phyloP scores from a whole-genome alignment of 2,797 vertebrate species.

The Meriones psammophilus region DNA sequence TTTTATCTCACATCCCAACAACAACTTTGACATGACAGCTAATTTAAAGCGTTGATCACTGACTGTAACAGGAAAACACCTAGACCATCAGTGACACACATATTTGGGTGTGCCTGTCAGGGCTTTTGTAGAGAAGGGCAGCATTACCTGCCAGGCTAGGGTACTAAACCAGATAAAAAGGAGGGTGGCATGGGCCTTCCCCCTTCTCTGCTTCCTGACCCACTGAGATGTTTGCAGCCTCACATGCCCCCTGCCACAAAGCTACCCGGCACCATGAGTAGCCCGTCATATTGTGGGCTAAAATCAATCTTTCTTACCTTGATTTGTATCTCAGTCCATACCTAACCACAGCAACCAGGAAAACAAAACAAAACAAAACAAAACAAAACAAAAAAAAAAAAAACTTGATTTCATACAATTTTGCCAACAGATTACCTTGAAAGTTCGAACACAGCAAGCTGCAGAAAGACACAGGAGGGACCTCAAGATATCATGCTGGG shows the following conservation, averaged over 20 bases:
- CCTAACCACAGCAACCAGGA: not conserved
- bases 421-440: not conserved
- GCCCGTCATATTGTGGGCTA: not conserved
- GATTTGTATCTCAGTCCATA: not conserved
- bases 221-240: not conserved
- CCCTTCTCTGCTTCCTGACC: not conserved
- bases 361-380: not conserved
- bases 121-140: not conserved
- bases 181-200: too few relatives aligned
- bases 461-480: fast-evolving
- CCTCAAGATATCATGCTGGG: not conserved
- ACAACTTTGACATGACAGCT: not conserved
- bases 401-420: not conserved
- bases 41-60: not conserved
- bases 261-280: too few relatives aligned
- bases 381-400: not conserved
- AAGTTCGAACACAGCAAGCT: not conserved
- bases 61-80: not conserved
- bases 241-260: not conserved
- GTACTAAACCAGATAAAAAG: not conserved
- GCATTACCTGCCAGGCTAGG: not conserved
- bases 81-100: too few relatives aligned
- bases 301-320: not conserved
- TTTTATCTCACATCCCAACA: too few relatives aligned
- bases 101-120: not conserved